A percentile compares a stretch with the other conserved stretches of the same genome.
phyloP scores from a whole-genome alignment of 2,888 invertebrate species.

The Drosophila pseudotakahashii region DNA sequence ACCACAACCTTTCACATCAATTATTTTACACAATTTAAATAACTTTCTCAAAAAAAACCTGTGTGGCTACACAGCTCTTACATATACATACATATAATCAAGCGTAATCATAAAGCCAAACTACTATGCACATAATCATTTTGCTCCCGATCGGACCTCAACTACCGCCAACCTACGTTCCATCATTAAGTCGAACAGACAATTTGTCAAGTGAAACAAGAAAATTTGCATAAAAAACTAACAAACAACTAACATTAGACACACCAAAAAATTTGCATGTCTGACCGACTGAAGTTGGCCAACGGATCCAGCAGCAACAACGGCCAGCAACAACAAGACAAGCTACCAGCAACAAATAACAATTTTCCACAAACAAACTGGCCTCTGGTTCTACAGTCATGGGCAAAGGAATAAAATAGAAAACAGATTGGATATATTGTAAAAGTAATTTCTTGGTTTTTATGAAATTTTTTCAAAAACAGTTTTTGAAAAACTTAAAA shows the following conservation, averaged over 20 bases:
- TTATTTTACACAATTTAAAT: neutral
- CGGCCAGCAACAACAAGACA: constrained; percentile 28
- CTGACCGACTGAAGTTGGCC: constrained; percentile 71
- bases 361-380: constrained; percentile 59
- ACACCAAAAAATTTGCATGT: constrained; percentile 71
- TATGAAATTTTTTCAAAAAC: too few species aligned
- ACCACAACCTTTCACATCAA: neutral
- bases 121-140: constrained; percentile 58
- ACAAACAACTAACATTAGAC: constrained; percentile 74
- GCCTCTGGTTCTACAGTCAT: constrained; percentile 22
- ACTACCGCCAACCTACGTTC: constrained; percentile 47
- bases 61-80: constrained; percentile 2
- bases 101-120: constrained; percentile 44
- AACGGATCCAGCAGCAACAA: constrained; percentile 25
- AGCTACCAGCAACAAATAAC: constrained; percentile 56
- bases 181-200: constrained; percentile 76
- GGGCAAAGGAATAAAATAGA: neutral
- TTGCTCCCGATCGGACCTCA: constrained; percentile 5
- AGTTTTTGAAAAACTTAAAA: too few species aligned
- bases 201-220: constrained; percentile 72
- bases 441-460: too few species aligned
- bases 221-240: constrained; percentile 73
- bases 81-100: constrained; percentile 37
- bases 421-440: too few species aligned
- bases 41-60: constrained; percentile 17